These are phyloP conservation scores for Leiothrix lutea DNA, from an alignment of 2,113 vertebrate genomes.

Conservation along the genomic window DNA sequence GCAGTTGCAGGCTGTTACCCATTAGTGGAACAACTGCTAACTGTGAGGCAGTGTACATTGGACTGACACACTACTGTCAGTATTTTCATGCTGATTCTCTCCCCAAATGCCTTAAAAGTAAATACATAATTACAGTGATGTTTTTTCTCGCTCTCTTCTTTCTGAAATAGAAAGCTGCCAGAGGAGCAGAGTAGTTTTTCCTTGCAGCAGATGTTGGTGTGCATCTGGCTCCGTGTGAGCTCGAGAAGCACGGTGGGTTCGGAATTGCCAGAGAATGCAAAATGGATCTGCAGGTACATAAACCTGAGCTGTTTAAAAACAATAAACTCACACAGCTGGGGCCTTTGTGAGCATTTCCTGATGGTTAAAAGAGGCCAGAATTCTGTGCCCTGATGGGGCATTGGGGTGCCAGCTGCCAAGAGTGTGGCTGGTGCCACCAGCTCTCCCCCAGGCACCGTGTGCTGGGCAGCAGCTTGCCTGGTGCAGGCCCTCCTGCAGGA, in stretches of 20 bases:
- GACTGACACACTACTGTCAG: background rate
- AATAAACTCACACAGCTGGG: background rate
- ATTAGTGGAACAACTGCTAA: background rate
- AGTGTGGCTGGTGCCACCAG: background rate
- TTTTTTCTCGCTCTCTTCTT: background rate
- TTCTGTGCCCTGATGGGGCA: background rate
- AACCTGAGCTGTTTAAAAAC: background rate
- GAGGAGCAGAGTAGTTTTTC: background rate
- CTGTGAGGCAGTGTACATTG: background rate
- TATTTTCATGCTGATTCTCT: background rate
- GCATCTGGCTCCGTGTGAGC: background rate
- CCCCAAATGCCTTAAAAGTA: conserved; percentile 13
- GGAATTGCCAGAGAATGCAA: background rate
- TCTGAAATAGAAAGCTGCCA: background rate
- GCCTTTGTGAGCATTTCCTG: background rate
- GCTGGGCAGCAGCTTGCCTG: background rate
- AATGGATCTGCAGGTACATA: background rate
- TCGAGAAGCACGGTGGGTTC: background rate
- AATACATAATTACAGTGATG: background rate
- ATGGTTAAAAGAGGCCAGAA: background rate
- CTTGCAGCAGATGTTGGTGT: conserved; percentile 26
- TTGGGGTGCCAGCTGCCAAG: rapidly evolving
- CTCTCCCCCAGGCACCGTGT: rapidly evolving
- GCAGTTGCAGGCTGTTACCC: background rate
- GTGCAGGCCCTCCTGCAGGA: background rate